Percentiles rank a stretch among this genome's conserved stretches.
These are phyloP conservation scores for Ophion costatus DNA, from an alignment of 2,888 invertebrate species.

Conservation along the genomic window DNA sequence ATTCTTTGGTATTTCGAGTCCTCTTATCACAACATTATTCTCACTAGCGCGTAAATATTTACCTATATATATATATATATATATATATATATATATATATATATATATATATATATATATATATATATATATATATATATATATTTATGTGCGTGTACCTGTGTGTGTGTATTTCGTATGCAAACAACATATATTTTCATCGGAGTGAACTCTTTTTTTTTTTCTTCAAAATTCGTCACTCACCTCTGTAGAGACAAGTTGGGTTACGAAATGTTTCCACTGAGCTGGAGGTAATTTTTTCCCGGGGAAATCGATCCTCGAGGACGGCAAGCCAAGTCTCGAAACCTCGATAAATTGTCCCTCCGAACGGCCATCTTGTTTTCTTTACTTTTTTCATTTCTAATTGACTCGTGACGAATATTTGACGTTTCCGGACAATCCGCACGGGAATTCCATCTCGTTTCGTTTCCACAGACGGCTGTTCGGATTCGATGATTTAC, in stretches of 20 bases:
- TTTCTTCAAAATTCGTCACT: constrained; percentile 14
- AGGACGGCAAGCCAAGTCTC: constrained; percentile 8
- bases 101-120: constrained; percentile 3
- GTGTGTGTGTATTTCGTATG: constrained; percentile 9
- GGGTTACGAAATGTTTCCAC: constrained; percentile 24
- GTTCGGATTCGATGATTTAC: constrained; percentile 8
- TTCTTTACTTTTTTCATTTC: constrained; percentile 16
- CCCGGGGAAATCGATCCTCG: not conserved
- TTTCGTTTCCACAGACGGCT: not conserved
- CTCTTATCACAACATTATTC: constrained; percentile 73
- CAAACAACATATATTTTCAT: constrained; percentile 31
- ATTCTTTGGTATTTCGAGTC: constrained; percentile 70
- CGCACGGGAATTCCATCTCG: not conserved
- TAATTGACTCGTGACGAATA: constrained; percentile 67
- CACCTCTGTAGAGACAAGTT: constrained; percentile 41
- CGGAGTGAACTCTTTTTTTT: constrained; percentile 13
- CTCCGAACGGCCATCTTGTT: not conserved
- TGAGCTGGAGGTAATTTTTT: constrained; percentile 28
- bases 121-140: constrained; percentile 12
- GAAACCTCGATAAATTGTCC: constrained; percentile 16
- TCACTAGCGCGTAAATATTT: constrained; percentile 64
- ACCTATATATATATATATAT: not conserved
- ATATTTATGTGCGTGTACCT: not conserved
- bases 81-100: constrained; percentile 11
- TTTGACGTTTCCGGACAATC: constrained; percentile 12